Base-by-base conservation (phyloP, 2,888 invertebrate species). In the Keiferia lycopersicella region DNA sequence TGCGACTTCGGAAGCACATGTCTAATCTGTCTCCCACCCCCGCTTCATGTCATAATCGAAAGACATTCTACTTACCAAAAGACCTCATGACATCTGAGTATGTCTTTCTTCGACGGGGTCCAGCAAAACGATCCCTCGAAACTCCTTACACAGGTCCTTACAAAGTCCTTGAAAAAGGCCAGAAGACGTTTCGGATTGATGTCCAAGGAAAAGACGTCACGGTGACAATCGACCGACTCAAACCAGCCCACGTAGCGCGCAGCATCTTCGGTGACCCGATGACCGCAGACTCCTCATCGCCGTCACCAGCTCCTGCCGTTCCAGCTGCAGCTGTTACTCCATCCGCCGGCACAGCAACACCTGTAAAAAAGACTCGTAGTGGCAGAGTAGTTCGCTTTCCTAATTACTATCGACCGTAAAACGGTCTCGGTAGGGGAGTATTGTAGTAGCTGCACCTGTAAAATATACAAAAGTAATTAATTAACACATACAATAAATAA, bases 351-450 rank as follows among this genome's bases (percentile, higher is more conserved):
- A 8, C 56, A 6, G 56, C 10, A 56, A 14, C 4, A 56, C 26
- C 11, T 26, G 56, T 30, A n/a, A n/a, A n/a, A n/a, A n/a, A n/a
- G n/a, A n/a, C n/a, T n/a, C n/a, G n/a, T n/a, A n/a, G n/a, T n/a
- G 56, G 56, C 56, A 22, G 56, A 2, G 26, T 56, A 2, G 56
- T 56, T 4, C n/a, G 56, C 22, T 56, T 56, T 14, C 56, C 56
- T 8, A 20, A 26, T 30, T 26, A 56, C 56, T 56, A 56, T 56
- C 78, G 6, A 75, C 83, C 1, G 51, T 65, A 26, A 51, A 51
- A 51, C 51, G 51, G 51, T 51, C 51, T 51, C 51, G n/a, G 51
- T 18, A 8, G 22, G 51, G 51, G 51, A 51, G 51, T 51, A 51
- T 10, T 51, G 41, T 41, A n/a, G n/a, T n/a, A n/a, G n/a, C n/a